phyloP scores from a whole-genome alignment of 2,888 invertebrate species.

The Coenonympha glycerion region DNA sequence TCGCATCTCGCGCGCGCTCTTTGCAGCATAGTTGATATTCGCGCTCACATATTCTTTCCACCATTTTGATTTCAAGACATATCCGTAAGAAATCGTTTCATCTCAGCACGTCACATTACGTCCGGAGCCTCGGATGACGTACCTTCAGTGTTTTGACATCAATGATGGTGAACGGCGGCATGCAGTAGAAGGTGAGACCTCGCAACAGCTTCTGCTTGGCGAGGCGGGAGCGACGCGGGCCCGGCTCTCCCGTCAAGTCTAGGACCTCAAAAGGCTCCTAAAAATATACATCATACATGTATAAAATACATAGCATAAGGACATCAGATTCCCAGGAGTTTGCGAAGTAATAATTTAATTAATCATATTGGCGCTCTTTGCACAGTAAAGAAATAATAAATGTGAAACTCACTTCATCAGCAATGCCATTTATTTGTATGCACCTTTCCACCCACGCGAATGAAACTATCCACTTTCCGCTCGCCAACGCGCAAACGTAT shows the following conservation, averaged over 20 bases:
- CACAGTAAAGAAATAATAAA: not conserved
- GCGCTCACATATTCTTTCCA: not conserved
- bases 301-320: no score
- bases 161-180: slow-evolving; percentile 64
- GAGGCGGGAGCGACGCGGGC: slow-evolving; percentile 67
- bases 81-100: no score
- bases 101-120: not conserved
- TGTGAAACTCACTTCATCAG: slow-evolving; percentile 59
- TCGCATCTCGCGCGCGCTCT: no score
- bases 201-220: slow-evolving; percentile 56
- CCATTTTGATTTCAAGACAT: not conserved
- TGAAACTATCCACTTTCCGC: slow-evolving; percentile 75
- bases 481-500: slow-evolving; percentile 74
- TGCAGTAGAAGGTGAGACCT: slow-evolving; percentile 70
- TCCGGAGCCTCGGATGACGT: not conserved
- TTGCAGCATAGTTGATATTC: no score
- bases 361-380: not conserved
- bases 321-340: no score
- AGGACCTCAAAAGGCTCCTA: slow-evolving; percentile 72
- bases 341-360: no score
- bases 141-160: slow-evolving; percentile 54
- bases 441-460: slow-evolving; percentile 74
- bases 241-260: slow-evolving; percentile 69
- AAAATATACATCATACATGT: not conserved
- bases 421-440: slow-evolving; percentile 48